These are phyloP conservation scores for Ditylenchus weischeri DNA, from an alignment of 2,888 invertebrate species.

Conservation along the genomic window DNA sequence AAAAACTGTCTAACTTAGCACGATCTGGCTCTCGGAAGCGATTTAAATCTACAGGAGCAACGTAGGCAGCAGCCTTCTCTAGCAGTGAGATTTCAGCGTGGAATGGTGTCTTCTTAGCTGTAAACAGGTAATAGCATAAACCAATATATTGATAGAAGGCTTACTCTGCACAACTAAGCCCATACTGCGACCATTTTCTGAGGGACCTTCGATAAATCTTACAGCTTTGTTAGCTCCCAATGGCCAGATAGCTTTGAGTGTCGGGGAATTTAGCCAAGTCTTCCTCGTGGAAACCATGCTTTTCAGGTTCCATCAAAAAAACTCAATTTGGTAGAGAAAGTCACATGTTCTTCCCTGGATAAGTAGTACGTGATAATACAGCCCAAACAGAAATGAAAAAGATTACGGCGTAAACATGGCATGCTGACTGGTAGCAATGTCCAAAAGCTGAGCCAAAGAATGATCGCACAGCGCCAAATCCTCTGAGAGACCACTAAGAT, in stretches of 20 bases:
- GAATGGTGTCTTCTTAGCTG: constrained; percentile 20
- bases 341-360: constrained; percentile 5
- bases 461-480: constrained; percentile 6
- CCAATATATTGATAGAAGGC: not conserved
- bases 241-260: constrained; percentile 18
- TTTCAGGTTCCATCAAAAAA: constrained; percentile 12
- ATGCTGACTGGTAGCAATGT: constrained; percentile 26
- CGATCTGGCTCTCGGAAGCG: not conserved
- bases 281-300: constrained; percentile 3
- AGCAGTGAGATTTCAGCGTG: constrained; percentile 12
- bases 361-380: not conserved
- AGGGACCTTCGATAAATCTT: constrained; percentile 13
- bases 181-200: not conserved
- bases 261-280: constrained; percentile 12
- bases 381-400: not conserved
- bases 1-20: not conserved
- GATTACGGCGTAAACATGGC: constrained; percentile 14
- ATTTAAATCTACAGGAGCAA: not conserved
- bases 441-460: constrained; percentile 20
- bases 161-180: constrained; percentile 12
- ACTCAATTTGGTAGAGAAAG: constrained; percentile 6
- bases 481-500: constrained; percentile 8
- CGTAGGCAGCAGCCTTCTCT: constrained; percentile 9
- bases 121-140: not conserved
- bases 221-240: constrained; percentile 22